A percentile compares a stretch with the other conserved stretches of the same genome.
Conservation (phyloP, 2,113 vertebrate species). For the Nerophis lumbriciformis region DNA sequence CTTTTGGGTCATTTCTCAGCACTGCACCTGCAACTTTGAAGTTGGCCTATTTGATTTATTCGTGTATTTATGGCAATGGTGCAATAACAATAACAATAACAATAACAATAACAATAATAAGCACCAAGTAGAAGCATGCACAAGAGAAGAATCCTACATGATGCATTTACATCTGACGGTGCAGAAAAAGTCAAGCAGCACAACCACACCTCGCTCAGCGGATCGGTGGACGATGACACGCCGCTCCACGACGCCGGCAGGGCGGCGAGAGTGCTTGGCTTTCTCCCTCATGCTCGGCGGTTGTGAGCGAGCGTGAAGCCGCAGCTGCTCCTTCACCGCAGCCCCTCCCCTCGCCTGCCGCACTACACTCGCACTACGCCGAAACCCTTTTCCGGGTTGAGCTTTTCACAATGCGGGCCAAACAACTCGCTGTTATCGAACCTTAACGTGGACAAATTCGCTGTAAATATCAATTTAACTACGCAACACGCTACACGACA, state of each 20-base stretch:
- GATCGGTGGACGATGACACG: slow-evolving; percentile 69
- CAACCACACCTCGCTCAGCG: slow-evolving; percentile 65
- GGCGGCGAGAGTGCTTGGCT: slow-evolving; percentile 53
- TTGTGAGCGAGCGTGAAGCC: slow-evolving; percentile 43
- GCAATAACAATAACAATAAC: slow-evolving; percentile 9
- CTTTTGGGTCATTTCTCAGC: slow-evolving; percentile 29
- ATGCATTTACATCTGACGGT: not conserved
- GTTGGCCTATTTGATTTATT: slow-evolving; percentile 1
- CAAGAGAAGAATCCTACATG: slow-evolving; percentile 4
- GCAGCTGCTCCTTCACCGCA: slow-evolving; percentile 68
- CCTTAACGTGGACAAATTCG: too few relatives aligned
- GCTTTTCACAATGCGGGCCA: slow-evolving; percentile 52
- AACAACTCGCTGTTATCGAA: not conserved
- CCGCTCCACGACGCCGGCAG: slow-evolving; percentile 59
- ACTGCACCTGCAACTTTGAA: slow-evolving; percentile 45
- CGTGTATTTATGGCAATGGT: slow-evolving; percentile 4
- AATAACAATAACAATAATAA: slow-evolving; percentile 8
- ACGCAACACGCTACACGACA: not conserved
- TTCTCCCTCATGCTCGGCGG: slow-evolving; percentile 64
- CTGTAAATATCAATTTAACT: too few relatives aligned
- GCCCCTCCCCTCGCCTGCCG: slow-evolving; percentile 66
- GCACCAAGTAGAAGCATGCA: not conserved
- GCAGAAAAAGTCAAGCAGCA: slow-evolving; percentile 13
- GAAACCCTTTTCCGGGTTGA: slow-evolving; percentile 25
- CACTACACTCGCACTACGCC: slow-evolving; percentile 46